Base-by-base conservation (phyloP, 2,888 invertebrate species). In the Oscheius onirici region DNA sequence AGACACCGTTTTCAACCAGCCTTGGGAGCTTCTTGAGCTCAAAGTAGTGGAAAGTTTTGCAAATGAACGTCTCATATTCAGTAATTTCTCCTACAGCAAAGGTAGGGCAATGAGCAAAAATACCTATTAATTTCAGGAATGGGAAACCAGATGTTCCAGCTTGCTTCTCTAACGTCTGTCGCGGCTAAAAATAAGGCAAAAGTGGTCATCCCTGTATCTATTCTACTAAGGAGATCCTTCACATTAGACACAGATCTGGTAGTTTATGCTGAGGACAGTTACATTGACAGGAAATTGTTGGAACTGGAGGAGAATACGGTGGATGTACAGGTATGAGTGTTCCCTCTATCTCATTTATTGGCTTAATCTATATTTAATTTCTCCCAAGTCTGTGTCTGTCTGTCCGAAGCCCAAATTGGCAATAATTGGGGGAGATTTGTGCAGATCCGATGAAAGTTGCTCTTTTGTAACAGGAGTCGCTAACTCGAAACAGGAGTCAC, bases 111-210 rank as follows among this genome's bases (percentile, higher is more conserved):
- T n/a, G 8, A 41, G 13, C 13, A 8, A 10, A 41, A 41, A 41
- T 26, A 41, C 17, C 24, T 2, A 3, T 66, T 3, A 65, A n/a
- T n/a, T 78, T 55, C 68, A 84, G 86, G 87, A 11, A 74, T 84
- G 28, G 87, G 87, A 44, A 87, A 87, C 68, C 73, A 81, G 41
- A 86, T 87, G 84, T 87, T 87, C 75, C 83, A 86, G 73, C 73
- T 81, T 55, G 86, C 86, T 13, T 72, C 82, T 17, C 73, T 86
- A 20, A 34, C 75, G 1, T 75, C 77, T 8, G 60, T 84, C 1
- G 84, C 86, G 1, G 34, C 41, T 17, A 24, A 74, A 13, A 28
- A 75, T 43, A 57, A 77, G 8, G 80, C 83, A 3, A 75, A 49
- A 24, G 58, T 86, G 40, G 60, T 86, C n/a, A 65, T 86, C 41